Percentiles rank a stretch among this genome's conserved stretches.
Conservation (phyloP, 1,140 invertebrate genomes). For the Hyposmocoma kahamanoa region DNA sequence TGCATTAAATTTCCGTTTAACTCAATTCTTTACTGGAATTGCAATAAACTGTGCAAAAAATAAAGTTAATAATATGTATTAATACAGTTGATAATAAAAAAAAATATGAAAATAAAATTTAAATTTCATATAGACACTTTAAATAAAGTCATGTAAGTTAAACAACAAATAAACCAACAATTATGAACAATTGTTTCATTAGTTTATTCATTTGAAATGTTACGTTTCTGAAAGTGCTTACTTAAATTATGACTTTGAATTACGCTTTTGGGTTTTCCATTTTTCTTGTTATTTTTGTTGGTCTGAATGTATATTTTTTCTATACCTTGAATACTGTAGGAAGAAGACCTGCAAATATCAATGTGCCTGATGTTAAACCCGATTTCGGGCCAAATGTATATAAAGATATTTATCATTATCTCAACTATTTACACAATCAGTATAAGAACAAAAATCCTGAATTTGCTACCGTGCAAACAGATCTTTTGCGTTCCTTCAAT, state of each 20-base stretch:
- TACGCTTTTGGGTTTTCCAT: conserved; percentile 58
- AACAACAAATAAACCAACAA: no score
- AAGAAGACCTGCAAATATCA: conserved; percentile 33
- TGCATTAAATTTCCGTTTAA: no score
- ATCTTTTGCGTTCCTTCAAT: conserved; percentile 47
- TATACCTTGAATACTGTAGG: conserved; percentile 44
- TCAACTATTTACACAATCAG: conserved; percentile 47
- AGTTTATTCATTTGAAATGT: no score
- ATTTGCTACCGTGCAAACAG: conserved; percentile 35
- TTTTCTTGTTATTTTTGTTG: conserved; percentile 51
- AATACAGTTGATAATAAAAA: no score
- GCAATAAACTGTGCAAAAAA: no score
- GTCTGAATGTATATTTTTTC: conserved; percentile 59
- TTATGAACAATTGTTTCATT: no score
- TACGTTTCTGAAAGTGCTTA: no score
- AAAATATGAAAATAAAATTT: no score
- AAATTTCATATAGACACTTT: no score
- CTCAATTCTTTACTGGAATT: no score
- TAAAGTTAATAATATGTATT: no score
- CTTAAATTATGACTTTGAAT: conserved; percentile 51
- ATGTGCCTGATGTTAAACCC: conserved; percentile 36
- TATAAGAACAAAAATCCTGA: conserved; percentile 50
- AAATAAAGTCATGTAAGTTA: no score
- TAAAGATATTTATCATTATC: conserved; percentile 51
- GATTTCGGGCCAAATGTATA: conserved; percentile 39